Base-by-base conservation (phyloP, 2,113 vertebrate genomes). In the Myanophis thanlyinensis region DNA sequence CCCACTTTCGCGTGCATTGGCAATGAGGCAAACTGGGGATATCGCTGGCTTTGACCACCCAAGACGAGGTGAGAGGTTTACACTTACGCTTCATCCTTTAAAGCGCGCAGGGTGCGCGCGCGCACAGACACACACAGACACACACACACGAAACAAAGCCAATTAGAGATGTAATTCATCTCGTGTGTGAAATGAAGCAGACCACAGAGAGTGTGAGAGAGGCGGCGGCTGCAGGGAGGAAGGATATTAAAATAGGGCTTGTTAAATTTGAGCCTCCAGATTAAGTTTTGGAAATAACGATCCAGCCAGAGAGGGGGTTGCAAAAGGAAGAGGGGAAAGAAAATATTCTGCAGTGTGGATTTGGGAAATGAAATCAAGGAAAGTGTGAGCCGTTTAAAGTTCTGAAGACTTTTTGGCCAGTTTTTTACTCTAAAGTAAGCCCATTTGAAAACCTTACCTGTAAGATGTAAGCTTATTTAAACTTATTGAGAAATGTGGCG, bases 141-240 rank as follows among this genome's bases (percentile, higher is more conserved):
- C n/a, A 96, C 97, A 9, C 49, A 8, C n/a, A 44, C 97, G 97
- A 98, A 98, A 98, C 97, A 97, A 97, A 97, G 96, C 97, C 97
- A 98, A 97, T 98, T 98, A 98, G 97, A 98, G 97, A 97, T 95
- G 97, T 97, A 98, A 98, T 97, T 97, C 94, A 97, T 97, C 97
- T 97, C 96, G 92, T 94, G 94, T 96, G 96, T 95, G 94, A 96
- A 97, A 95, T 96, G 88, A 96, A 96, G 93, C 95, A 97, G 97
- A 97, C 97, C 96, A 98, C 97, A 98, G 98, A 96, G 95, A 95
- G 96, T 97, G 96, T 93, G 95, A n/a, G 88, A 22, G 73, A 8
- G 73, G 35, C 18, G 35, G 73, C 35, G 46, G 30, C n/a, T n/a
- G n/a, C 46, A 25, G 0, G 86, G 46, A 51, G 35, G 40, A 53